Evolutionary conservation across 1,140 invertebrate genomes (phyloP).

Genomic region (Drosophila ogumai): DNA sequence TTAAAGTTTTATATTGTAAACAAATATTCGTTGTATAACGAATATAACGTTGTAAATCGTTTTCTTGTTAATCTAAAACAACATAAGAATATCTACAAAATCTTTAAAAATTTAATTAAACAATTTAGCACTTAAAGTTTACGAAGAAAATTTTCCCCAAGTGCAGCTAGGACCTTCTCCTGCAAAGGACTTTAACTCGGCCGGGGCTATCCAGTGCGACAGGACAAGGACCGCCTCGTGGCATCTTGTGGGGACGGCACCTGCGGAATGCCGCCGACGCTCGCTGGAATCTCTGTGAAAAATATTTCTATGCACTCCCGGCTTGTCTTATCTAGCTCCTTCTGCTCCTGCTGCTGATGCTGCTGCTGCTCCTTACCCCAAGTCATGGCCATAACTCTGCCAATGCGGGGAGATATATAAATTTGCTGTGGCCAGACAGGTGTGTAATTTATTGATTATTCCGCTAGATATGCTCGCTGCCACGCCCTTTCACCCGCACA

Average conservation of each 20-base stretch:
- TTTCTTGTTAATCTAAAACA: no score
- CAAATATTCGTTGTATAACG: no score
- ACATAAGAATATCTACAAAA: no score
- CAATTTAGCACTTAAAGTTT: neutral
- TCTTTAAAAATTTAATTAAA: no score
- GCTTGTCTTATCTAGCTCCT: conserved; percentile 39
- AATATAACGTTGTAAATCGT: no score
- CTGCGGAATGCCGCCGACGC: conserved; percentile 72
- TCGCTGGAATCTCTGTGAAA: conserved; percentile 73
- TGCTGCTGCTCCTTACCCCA: conserved; percentile 9
- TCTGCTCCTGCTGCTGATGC: neutral
- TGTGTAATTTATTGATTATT: conserved; percentile 84
- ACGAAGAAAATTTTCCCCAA: neutral
- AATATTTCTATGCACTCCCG: conserved; percentile 70
- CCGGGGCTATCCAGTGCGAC: conserved; percentile 18
- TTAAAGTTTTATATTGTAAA: no score
- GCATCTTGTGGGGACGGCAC: conserved; percentile 62
- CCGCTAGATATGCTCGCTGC: conserved; percentile 71
- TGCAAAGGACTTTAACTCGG: conserved; percentile 39
- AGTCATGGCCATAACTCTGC: conserved; percentile 67
- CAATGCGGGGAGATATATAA: conserved; percentile 48
- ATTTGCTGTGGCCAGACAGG: conserved; percentile 78
- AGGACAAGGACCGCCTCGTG: conserved; percentile 21
- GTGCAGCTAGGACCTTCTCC: conserved; percentile 6
- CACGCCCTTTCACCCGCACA: conserved; percentile 25